Evolutionary conservation across 2,797 vertebrate genomes (phyloP), one percentile per base, ranked within the genome.

Genomic region (Myripristis jacobus): DNA sequence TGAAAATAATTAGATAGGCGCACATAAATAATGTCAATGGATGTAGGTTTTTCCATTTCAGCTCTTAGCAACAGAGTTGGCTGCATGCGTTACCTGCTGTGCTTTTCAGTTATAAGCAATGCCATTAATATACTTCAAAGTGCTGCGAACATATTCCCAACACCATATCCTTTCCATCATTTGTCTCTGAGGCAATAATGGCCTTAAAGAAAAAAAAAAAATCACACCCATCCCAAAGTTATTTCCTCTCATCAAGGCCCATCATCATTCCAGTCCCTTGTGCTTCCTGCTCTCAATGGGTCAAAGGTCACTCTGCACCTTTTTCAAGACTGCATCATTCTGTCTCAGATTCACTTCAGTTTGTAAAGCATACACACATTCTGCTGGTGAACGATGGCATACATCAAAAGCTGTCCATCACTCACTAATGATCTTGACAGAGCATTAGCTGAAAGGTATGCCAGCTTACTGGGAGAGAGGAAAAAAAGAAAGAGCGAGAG

Each of bases 391-490:
- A 79, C 75, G 76, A 88, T 84, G 83, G 73, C 66, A 78, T 13
- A 80, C 81, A 88, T 89, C 86, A 88, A 87, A 88, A 84, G 84
- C 71, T 85, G 87, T 84, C 88, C 74, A 84, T 89, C 84, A 89
- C 69, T 73, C 54, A 70, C 56, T 87, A 88, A 88, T 84, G 77
- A 90, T 89, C 72, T 22, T 79, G 84, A 86, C 75, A 69, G 79
- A 66, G 68, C 82, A 82, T 85, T 90, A 90, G 85, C 44, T 55
- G 67, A 65, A 86, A 73, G 73, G 74, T 80, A 82, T 72, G 68
- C 53, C 80, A 71, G 75, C 60, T 88, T 79, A 85, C 70, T 31
- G 54, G 38, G 31, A 66, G 70, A 66, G 66, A 89, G 85, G 82
- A 82, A 85, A 83, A 13, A 22, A n/a, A 21, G 46, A 50, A 11